Percentiles rank a stretch among this genome's conserved stretches.
Evolutionary conservation across 1,140 invertebrate species (phyloP).

Genomic region (Bombus sylvicola): DNA sequence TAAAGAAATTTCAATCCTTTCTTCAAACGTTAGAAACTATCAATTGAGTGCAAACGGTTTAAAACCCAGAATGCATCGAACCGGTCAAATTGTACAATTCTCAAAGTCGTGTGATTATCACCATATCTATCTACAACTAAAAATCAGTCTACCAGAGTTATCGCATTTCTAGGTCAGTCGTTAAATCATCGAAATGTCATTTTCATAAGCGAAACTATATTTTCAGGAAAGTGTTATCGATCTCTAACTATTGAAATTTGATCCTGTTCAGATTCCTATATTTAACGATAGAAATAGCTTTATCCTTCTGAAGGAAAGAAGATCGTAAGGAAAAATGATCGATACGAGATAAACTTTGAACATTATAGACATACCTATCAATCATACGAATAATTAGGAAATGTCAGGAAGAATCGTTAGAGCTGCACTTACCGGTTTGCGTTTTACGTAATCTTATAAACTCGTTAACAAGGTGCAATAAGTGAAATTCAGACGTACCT

Average conservation of each 20-base stretch:
- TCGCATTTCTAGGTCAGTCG: constrained; percentile 47
- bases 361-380: not conserved
- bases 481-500: not conserved
- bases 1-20: too few relatives aligned
- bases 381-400: constrained; percentile 27
- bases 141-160: constrained; percentile 23
- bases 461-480: not conserved
- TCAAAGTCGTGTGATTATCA: constrained; percentile 35
- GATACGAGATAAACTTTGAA: not conserved
- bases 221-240: not conserved
- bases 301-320: not conserved
- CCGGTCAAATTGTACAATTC: constrained; percentile 19
- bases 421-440: not conserved
- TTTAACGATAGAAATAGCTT: not conserved
- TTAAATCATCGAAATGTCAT: too few relatives aligned
- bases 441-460: not conserved
- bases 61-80: not conserved
- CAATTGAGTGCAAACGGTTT: not conserved
- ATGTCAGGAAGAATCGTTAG: constrained; percentile 2
- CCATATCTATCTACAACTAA: constrained; percentile 12
- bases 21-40: not conserved
- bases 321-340: too few relatives aligned
- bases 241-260: not conserved
- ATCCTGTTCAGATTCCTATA: too few relatives aligned
- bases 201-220: too few relatives aligned